Evolutionary conservation across 2,888 invertebrate genomes (phyloP), one percentile per base, ranked within the genome.

Genomic region (Notodromas monacha): DNA sequence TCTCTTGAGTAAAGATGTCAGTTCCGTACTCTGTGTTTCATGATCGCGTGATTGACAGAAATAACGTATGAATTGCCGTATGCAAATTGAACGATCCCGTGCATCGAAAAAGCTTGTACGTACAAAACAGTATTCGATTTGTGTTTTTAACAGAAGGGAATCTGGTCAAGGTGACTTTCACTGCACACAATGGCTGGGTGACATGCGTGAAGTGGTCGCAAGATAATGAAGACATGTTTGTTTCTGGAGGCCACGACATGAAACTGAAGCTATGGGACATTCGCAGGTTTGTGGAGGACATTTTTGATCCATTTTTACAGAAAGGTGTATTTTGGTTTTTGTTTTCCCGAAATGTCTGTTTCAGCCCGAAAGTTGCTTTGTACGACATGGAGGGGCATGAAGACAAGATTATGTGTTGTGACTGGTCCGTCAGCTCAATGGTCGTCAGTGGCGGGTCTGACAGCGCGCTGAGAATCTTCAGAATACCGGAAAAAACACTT

Each of bases 231-330:
- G 60, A 74, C 40, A 55, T 76, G 10, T 92, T 96, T 48, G 58
- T 89, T 13, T 86, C 86, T 1, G 84, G 77, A 2, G 69, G 77
- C 1, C 79, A 84, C 44, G 92, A 96, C 45, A 63, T 67, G 38
- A 56, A 68, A 35, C 65, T 84, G 34, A 92, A 92, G 51, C 55
- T 92, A 30, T 96, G 96, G 96, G 92, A 96, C 50, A 66, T 67
- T 3, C 60, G 86, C 46, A 79, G 72, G 72, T 72, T 43, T 38
- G 42, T 38, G 16, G 31, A 28, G 33, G 12, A n/a, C 5, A 16
- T 26, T 26, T 33, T 33, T 28, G 15, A 8, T 31, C 8, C 16
- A 12, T 31, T 31, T 33, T 27, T n/a, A n/a, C n/a, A n/a, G n/a
- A n/a, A 5, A 21, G n/a, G 21, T 21, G 6, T 21, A n/a, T 21